These are phyloP conservation scores for Ichneumon xanthorius DNA, from an alignment of 2,888 invertebrate genomes.

Conservation along the genomic window DNA sequence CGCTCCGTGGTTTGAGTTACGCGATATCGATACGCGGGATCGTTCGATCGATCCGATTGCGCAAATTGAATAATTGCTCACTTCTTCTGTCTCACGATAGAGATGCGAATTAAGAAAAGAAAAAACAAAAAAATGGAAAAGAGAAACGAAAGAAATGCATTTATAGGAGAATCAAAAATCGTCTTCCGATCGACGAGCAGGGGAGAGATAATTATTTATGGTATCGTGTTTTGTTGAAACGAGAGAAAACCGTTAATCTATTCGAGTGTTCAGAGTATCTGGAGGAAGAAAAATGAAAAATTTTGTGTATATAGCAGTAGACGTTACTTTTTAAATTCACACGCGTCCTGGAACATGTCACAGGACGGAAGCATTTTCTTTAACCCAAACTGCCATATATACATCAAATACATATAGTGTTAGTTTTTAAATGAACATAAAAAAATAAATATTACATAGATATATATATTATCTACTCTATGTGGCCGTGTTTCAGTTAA, in stretches of 20 bases:
- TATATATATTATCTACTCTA: neutral
- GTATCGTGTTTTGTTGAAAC: slow-evolving; percentile 9
- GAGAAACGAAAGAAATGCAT: slow-evolving; percentile 39
- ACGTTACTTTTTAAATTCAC: slow-evolving; percentile 32
- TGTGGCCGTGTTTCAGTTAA: neutral
- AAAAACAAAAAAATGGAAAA: neutral
- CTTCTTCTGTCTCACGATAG: slow-evolving; percentile 7
- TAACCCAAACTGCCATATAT: slow-evolving; percentile 17
- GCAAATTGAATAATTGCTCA: slow-evolving; percentile 33
- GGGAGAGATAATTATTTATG: slow-evolving; percentile 4
- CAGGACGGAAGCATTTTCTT: slow-evolving; percentile 6
- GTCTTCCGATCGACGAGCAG: neutral
- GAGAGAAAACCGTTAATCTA: slow-evolving; percentile 6
- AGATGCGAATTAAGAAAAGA: neutral
- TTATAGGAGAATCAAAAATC: slow-evolving; percentile 30
- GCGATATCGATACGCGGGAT: slow-evolving; percentile 23
- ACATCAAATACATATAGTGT: slow-evolving; percentile 17
- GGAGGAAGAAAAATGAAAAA: neutral
- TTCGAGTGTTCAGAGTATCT: slow-evolving; percentile 34
- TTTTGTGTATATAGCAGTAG: slow-evolving; percentile 29
- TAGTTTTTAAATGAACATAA: slow-evolving; percentile 22
- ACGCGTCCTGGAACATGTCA: slow-evolving; percentile 19
- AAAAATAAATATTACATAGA: neutral
- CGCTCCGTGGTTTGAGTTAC: slow-evolving; percentile 27
- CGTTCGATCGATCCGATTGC: slow-evolving; percentile 10